Evolutionary conservation across 2,888 invertebrate genomes (phyloP).

Genomic region (Eilema caniola): DNA sequence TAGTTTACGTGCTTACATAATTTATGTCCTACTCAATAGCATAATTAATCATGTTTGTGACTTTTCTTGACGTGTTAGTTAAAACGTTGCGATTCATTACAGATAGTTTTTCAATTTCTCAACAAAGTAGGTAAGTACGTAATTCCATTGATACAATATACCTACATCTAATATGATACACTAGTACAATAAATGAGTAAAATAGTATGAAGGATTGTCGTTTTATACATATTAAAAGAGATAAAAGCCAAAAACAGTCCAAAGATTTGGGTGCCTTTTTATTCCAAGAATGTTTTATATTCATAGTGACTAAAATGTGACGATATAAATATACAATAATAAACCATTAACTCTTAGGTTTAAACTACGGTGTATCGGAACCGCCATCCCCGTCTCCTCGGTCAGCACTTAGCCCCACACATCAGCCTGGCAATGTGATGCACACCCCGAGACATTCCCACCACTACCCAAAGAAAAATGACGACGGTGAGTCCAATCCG

Average conservation of each 20-base stretch:
- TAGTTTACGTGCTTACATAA: constrained; percentile 19
- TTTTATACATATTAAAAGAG: too few species aligned
- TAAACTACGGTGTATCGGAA: constrained; percentile 83
- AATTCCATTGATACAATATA: not conserved
- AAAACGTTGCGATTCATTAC: not conserved
- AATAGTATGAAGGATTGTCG: not conserved
- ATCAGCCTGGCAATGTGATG: constrained; percentile 78
- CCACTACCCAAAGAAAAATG: constrained; percentile 89
- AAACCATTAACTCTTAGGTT: constrained; percentile 60
- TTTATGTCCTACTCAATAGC: constrained; percentile 11
- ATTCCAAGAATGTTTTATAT: not conserved
- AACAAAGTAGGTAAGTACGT: not conserved
- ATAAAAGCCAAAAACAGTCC: too few species aligned
- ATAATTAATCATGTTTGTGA: not conserved
- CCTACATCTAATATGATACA: not conserved
- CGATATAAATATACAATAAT: not conserved
- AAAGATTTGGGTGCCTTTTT: too few species aligned
- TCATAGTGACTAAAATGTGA: too few species aligned
- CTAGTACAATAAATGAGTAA: too few species aligned
- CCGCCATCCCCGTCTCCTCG: constrained; percentile 84
- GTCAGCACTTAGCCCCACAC: constrained; percentile 82
- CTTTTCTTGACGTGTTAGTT: not conserved
- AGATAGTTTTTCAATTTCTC: not conserved
- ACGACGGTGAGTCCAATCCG: constrained; percentile 85
- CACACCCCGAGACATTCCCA: constrained; percentile 86